These are phyloP conservation scores for Junco hyemalis DNA, from an alignment of 2,113 vertebrate species.

Conservation along the genomic window DNA sequence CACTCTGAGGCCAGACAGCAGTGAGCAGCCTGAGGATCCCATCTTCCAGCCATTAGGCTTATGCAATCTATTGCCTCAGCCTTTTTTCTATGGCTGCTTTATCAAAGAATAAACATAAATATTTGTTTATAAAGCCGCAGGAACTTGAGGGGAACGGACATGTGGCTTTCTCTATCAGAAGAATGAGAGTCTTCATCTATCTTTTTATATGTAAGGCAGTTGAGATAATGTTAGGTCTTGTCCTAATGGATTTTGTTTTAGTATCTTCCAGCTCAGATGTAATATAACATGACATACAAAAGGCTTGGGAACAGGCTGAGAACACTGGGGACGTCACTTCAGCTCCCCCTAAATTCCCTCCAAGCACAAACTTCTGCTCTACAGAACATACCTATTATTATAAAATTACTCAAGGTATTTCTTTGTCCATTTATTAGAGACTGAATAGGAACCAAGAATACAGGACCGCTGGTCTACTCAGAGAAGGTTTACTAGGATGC, in stretches of 20 bases:
- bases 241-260: slow-evolving; percentile 63
- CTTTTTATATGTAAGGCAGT: slow-evolving; percentile 18
- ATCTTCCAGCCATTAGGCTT: slow-evolving; percentile 28
- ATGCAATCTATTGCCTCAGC: slow-evolving; percentile 25
- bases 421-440: slow-evolving; percentile 4
- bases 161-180: slow-evolving; percentile 1
- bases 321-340: slow-evolving; percentile 19
- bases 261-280: slow-evolving; percentile 41
- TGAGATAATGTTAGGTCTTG: slow-evolving; percentile 39
- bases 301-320: slow-evolving; percentile 15
- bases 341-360: slow-evolving; percentile 22
- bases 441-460: not conserved
- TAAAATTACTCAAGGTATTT: not conserved
- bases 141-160: slow-evolving; percentile 11
- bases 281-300: slow-evolving; percentile 49
- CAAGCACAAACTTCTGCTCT: slow-evolving; percentile 27
- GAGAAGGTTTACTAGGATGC: not conserved
- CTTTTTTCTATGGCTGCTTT: slow-evolving; percentile 12
- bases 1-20: not conserved
- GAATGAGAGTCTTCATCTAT: slow-evolving; percentile 8
- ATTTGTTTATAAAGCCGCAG: slow-evolving; percentile 18
- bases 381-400: slow-evolving; percentile 1
- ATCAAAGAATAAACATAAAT: slow-evolving; percentile 42
- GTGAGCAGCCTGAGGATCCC: not conserved
- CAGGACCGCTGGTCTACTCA: not conserved